Percentiles rank a stretch among this genome's conserved stretches.
phyloP scores from a whole-genome alignment of 2,888 invertebrate species.

The Octodonta nipae region DNA sequence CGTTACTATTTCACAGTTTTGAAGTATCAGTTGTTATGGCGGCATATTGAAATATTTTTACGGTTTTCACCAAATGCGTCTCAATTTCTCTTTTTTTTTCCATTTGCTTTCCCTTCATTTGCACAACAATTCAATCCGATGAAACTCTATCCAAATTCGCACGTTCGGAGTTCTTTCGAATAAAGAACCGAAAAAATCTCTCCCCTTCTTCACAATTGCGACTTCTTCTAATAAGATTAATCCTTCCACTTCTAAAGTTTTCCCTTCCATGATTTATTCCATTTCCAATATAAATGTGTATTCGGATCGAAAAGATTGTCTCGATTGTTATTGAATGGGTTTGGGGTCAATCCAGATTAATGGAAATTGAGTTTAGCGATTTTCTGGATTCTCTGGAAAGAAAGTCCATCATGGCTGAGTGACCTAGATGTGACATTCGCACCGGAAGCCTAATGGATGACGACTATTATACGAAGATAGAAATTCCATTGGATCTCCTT shows the following conservation, averaged over 20 bases:
- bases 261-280: conserved; percentile 15
- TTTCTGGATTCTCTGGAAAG: conserved; percentile 10
- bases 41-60: no score
- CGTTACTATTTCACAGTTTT: no score
- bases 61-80: no score
- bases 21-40: no score
- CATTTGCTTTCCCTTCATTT: background rate
- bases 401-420: conserved; percentile 21
- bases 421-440: conserved; percentile 5
- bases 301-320: conserved; percentile 24
- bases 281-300: conserved; percentile 26
- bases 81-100: no score
- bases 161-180: background rate
- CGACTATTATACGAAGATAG: background rate
- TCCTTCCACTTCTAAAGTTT: conserved; percentile 5
- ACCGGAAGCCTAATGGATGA: conserved; percentile 2
- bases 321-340: conserved; percentile 21
- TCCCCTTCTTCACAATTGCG: conserved; percentile 3
- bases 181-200: conserved; percentile 4
- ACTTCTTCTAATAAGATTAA: conserved; percentile 5
- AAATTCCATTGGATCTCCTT: no score
- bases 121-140: conserved; percentile 1
- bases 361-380: conserved; percentile 19
- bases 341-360: conserved; percentile 21
- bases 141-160: background rate